phyloP scores from a whole-genome alignment of 92 coral and sea anemone genomes.

The Umimayanthus chanpuru region DNA sequence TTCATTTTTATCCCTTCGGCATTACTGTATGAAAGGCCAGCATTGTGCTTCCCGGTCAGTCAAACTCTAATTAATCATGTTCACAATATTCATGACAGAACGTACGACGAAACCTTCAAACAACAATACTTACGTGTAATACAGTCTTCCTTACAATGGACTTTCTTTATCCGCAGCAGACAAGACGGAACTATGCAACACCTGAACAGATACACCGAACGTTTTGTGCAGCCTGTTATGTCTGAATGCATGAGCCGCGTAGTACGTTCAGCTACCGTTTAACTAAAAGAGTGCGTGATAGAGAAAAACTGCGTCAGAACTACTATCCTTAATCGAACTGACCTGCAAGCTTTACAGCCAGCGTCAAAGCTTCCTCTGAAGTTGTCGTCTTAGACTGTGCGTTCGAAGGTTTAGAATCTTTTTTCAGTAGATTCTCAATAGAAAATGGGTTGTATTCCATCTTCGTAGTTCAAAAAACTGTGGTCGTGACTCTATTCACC shows the following conservation, averaged over 20 bases:
- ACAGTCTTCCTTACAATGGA: background rate
- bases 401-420: slow-evolving; percentile 44
- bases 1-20: background rate
- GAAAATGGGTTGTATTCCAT: slow-evolving; percentile 97
- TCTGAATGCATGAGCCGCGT: background rate
- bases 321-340: background rate
- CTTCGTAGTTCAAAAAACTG: background rate
- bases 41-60: background rate
- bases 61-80: background rate
- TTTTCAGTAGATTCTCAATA: slow-evolving; percentile 85
- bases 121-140: background rate
- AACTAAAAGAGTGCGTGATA: background rate
- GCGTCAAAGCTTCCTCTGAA: slow-evolving; percentile 82
- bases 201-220: background rate
- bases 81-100: background rate
- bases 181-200: background rate
- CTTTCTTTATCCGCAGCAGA: background rate
- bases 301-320: background rate
- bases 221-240: background rate
- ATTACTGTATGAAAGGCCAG: background rate
- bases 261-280: background rate
- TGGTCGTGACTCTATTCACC: background rate
- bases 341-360: slow-evolving; percentile 99
- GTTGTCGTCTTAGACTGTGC: slow-evolving; percentile 42
- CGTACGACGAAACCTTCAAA: background rate